Evolutionary conservation across 1,140 invertebrate species (phyloP), one percentile per base, ranked within the genome.

Genomic region (Asobara japonica): DNA sequence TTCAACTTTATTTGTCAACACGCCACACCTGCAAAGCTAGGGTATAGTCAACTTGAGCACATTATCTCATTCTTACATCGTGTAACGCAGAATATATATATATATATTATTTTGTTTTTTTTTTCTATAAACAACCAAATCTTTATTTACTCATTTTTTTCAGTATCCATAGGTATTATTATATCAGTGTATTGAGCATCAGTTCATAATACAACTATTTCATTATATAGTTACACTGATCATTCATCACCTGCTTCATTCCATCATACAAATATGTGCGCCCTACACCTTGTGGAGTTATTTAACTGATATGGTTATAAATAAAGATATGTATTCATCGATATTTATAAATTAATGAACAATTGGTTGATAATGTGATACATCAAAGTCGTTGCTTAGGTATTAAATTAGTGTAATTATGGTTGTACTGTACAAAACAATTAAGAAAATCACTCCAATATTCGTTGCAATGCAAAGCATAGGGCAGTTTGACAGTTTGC

Each of bases 1-100:
- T 72, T n/a, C n/a, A n/a, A 75, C 78, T 79, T 84, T 85, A 84
- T 84, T 85, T 83, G 83, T 85, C 81, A 82, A 85, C 80, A 84
- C 77, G 61, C 81, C 77, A 69, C 75, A 73, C 77, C 78, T 74
- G 71, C 79, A 79, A 84, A 84, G 82, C 81, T 81, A 79, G 77
- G 77, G 83, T 77, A 48, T 65, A 78, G 80, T 77, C 78, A 76
- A 80, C 81, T 85, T 84, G 83, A 85, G 82, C 83, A 85, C 75
- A 81, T 83, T 81, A 79, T 80, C 74, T 77, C 77, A 74, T 74
- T 16, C 48, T 69, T 69, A 69, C 66, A 69, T 69, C 22, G 11
- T 66, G 36, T 66, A 22, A 51, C 48, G 51, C 60, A 70, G 18
- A 70, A 62, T 60, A 72, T 72, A 65, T 72, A 66, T 30, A 62